Conservation (phyloP, 2,797 vertebrate genomes). For the Prionace glauca region DNA sequence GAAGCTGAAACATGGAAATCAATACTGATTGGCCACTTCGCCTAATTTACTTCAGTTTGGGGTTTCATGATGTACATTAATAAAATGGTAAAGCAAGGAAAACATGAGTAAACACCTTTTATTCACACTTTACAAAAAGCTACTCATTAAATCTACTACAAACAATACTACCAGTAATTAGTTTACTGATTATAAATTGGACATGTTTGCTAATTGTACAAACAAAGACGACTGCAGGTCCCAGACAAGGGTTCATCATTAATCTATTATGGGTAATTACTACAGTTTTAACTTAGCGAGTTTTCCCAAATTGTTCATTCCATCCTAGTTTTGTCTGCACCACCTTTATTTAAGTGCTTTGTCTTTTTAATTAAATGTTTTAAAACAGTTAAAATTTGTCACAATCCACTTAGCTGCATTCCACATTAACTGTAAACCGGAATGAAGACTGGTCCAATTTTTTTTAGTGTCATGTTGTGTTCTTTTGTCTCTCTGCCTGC, state of each 20-base stretch:
- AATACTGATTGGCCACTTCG: slow-evolving; percentile 34
- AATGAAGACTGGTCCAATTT: slow-evolving; percentile 33
- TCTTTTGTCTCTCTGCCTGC: slow-evolving; percentile 63
- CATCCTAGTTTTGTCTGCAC: slow-evolving; percentile 33
- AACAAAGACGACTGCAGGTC: slow-evolving; percentile 63
- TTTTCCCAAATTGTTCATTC: neutral
- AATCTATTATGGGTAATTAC: slow-evolving; percentile 41
- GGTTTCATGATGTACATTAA: slow-evolving; percentile 77
- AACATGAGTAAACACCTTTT: slow-evolving; percentile 90
- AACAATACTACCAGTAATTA: slow-evolving; percentile 81
- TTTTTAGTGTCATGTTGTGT: slow-evolving; percentile 46
- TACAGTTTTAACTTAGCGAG: slow-evolving; percentile 25
- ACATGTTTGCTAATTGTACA: slow-evolving; percentile 71
- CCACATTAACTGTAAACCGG: slow-evolving; percentile 35
- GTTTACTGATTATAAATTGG: slow-evolving; percentile 70
- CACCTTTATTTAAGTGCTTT: slow-evolving; percentile 31
- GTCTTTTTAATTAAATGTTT: slow-evolving; percentile 30
- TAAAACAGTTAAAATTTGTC: slow-evolving; percentile 30
- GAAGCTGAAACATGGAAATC: slow-evolving; percentile 20
- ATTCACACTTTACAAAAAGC: slow-evolving; percentile 91
- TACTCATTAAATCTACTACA: slow-evolving; percentile 77
- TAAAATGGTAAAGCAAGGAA: slow-evolving; percentile 82
- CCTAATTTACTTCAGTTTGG: slow-evolving; percentile 34
- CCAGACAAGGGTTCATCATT: slow-evolving; percentile 68
- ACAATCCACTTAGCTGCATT: slow-evolving; percentile 27